Percentiles rank a stretch among this genome's conserved stretches.
phyloP scores from a whole-genome alignment of 2,888 invertebrate genomes.

The Peribatodes rhomboidaria region DNA sequence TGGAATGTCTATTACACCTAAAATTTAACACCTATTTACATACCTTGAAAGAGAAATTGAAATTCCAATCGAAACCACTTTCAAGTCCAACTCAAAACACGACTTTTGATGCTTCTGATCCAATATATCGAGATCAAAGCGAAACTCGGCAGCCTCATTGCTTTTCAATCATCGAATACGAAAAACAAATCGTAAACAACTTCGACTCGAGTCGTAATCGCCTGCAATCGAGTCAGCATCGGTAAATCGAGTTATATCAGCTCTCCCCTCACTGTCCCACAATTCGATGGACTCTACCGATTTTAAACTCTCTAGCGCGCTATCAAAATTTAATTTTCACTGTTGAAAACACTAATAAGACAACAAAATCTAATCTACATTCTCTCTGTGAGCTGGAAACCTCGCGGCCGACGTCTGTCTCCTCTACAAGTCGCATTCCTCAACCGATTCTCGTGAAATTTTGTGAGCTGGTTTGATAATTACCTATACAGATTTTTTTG shows the following conservation, averaged over 20 bases:
- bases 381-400: no score
- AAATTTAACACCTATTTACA: neutral
- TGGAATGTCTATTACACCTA: no score
- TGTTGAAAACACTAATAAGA: neutral
- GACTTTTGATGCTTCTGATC: conserved; percentile 15
- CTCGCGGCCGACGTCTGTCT: no score
- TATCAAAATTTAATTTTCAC: neutral
- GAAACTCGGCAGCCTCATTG: conserved; percentile 50
- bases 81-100: neutral
- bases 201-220: conserved; percentile 63
- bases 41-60: no score
- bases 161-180: conserved; percentile 57
- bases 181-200: conserved; percentile 61
- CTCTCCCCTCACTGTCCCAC: conserved; percentile 41
- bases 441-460: no score
- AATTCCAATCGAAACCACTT: conserved; percentile 9
- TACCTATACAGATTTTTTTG: no score
- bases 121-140: conserved; percentile 22
- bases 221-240: conserved; percentile 66
- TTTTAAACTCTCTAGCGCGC: neutral
- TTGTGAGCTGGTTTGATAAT: no score
- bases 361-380: no score
- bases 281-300: conserved; percentile 10
- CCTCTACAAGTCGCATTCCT: no score
- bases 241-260: conserved; percentile 60